A percentile compares a stretch with the other conserved stretches of the same genome.
phyloP scores from a whole-genome alignment of 1,140 invertebrate species.

The Maconellicoccus hirsutus region DNA sequence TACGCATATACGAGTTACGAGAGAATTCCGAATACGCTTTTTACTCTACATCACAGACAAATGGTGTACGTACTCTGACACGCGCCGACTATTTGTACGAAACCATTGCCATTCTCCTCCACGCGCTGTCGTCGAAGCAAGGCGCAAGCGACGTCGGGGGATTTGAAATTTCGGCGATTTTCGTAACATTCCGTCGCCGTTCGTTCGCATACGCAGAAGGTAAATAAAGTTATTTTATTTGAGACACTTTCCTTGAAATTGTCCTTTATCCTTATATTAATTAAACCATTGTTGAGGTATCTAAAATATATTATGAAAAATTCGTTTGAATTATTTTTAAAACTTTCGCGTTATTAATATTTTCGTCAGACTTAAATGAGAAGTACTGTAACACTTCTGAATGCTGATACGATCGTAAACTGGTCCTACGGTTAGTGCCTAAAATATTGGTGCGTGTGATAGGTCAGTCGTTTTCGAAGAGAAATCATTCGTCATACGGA shows the following conservation, averaged over 20 bases:
- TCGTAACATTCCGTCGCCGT: neutral
- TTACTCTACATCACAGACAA: neutral
- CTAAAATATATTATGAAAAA: neutral
- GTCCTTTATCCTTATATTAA: constrained; percentile 3
- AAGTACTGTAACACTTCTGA: neutral
- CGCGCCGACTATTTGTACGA: neutral
- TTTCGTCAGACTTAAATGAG: neutral
- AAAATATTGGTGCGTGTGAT: constrained; percentile 8
- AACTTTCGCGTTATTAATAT: neutral
- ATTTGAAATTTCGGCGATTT: neutral
- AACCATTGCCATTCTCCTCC: neutral
- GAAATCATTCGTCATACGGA: neutral
- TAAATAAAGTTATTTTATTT: constrained; percentile 1
- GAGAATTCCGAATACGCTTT: neutral
- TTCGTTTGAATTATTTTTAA: neutral
- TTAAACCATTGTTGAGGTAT: constrained; percentile 4
- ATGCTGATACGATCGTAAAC: neutral
- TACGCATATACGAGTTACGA: neutral
- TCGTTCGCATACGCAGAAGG: neutral
- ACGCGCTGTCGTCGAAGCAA: neutral
- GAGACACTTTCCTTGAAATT: neutral
- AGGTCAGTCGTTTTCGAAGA: neutral
- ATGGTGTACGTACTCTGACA: constrained; percentile 6
- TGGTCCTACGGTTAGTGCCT: neutral
- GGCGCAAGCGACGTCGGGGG: no score